Conservation (phyloP, 2,113 vertebrate species). For the Protomyctophum bolini region DNA sequence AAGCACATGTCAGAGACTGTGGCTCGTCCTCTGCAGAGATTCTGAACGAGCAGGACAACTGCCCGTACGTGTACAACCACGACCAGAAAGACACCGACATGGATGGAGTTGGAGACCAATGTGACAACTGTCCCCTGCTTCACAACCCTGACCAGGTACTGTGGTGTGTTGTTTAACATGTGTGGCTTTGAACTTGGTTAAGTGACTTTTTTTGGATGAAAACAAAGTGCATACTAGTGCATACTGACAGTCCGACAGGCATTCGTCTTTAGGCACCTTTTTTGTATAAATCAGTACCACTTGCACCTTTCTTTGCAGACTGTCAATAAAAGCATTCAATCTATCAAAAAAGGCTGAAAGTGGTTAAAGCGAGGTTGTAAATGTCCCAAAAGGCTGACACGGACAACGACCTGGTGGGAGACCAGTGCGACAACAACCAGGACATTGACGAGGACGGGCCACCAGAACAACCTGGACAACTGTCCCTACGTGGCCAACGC, state of each 20-base stretch:
- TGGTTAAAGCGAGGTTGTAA: neutral
- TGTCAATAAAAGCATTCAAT: too few species aligned
- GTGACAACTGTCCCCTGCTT: conserved; percentile 94
- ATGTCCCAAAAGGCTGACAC: conserved; percentile 80
- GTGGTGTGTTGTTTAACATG: neutral
- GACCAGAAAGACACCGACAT: conserved; percentile 94
- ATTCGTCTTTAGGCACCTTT: too few species aligned
- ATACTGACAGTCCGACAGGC: too few species aligned
- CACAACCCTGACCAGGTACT: conserved; percentile 90
- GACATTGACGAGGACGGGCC: conserved; percentile 97
- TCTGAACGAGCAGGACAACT: conserved; percentile 94
- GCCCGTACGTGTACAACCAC: conserved; percentile 93
- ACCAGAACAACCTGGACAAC: conserved; percentile 98
- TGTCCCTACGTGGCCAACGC: conserved; percentile 95
- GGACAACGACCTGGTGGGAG: conserved; percentile 95
- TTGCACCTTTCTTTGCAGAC: too few species aligned
- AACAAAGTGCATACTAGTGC: too few species aligned
- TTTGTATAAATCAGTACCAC: too few species aligned
- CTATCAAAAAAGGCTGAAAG: too few species aligned
- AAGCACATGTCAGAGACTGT: conserved; percentile 2
- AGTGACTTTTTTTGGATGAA: too few species aligned
- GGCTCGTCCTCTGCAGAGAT: conserved; percentile 77
- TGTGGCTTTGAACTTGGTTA: too few species aligned
- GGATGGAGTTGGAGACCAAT: conserved; percentile 95
- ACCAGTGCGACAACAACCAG: conserved; percentile 95